Base-by-base conservation (phyloP, 2,888 invertebrate genomes). In the Priocnemis perturbator region DNA sequence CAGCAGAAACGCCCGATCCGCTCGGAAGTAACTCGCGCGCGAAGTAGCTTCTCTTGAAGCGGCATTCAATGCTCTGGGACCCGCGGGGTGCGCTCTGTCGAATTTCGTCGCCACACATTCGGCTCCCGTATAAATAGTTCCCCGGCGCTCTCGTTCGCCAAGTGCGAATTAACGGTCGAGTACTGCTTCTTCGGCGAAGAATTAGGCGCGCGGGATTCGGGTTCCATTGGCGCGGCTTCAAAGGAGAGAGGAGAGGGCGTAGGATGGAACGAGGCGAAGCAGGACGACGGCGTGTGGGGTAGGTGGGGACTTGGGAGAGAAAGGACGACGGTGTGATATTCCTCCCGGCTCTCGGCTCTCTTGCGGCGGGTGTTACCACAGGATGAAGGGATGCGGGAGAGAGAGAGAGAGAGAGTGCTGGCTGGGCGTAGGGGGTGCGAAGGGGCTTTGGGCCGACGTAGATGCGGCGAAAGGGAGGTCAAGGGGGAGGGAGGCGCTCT, bases 401-500 rank as follows among this genome's bases (percentile, higher is more conserved):
- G 64, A 47, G 60, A 65, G 47, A 23, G 57, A 48, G 45, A 30
- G 69, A 57, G 61, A 59, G 52, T 26, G 21, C 45, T 20, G 23
- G 53, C 59, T 23, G 59, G 56, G 64, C 50, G 60, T 67, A 63
- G 68, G 67, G 71, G 64, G 71, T 63, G 64, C 50, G 60, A 64
- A 55, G 56, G 71, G 37, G 37, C 37, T 37, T 59, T 61, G 48
- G 69, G 57, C 4, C 30, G 30, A 14, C 30, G 44, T 45, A 50
- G 59, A 26, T 21, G 59, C 52, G 20, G 66, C 26, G 26, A 26
- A 26, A 63, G 52, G 23, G 48, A 63, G 57, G 59, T 55, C 47
- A 11, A 20, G 66, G 50, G 50, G 2, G 15, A 37, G 74, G 73
- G 69, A 71, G 73, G 64, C 74, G 74, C 86, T 79, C 79, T 87